Evolutionary conservation across 2,888 invertebrate species (phyloP).

Genomic region (Tanytarsus gracilentus): DNA sequence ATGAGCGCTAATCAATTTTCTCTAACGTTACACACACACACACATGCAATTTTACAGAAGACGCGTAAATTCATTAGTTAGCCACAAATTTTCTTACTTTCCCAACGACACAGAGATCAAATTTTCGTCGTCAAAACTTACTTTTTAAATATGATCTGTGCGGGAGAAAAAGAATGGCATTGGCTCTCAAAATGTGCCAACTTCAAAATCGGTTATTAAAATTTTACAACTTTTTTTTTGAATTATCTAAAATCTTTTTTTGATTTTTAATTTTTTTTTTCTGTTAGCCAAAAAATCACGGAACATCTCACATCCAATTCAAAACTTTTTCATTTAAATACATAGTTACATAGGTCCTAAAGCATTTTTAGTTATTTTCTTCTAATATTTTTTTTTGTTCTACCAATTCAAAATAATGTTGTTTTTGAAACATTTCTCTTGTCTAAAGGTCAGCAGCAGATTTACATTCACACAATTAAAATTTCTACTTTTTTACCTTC

Average conservation of each 20-base stretch:
- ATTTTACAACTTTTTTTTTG: background rate
- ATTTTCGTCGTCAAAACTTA: too few relatives aligned
- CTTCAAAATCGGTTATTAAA: background rate
- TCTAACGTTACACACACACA: background rate
- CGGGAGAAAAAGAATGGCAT: too few relatives aligned
- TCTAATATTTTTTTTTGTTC: conserved; percentile 2
- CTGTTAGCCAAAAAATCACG: background rate
- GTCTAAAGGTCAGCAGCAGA: background rate
- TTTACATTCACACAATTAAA: too few relatives aligned
- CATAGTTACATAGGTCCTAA: conserved; percentile 5
- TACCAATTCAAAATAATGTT: background rate
- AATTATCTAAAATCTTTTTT: conserved; percentile 1
- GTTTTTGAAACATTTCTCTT: background rate
- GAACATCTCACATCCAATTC: background rate
- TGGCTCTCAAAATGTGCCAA: background rate
- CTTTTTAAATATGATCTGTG: background rate
- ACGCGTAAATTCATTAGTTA: conserved; percentile 5
- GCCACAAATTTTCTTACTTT: background rate
- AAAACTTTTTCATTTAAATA: too few relatives aligned
- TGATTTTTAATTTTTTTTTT: background rate
- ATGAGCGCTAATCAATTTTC: background rate
- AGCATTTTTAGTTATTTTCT: conserved; percentile 1
- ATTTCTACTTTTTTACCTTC: too few relatives aligned
- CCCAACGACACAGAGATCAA: too few relatives aligned
- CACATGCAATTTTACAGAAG: conserved; percentile 11